Percentiles rank a stretch among this genome's conserved stretches.
phyloP scores from a whole-genome alignment of 1,140 invertebrate species.

The Bombus confusus region DNA sequence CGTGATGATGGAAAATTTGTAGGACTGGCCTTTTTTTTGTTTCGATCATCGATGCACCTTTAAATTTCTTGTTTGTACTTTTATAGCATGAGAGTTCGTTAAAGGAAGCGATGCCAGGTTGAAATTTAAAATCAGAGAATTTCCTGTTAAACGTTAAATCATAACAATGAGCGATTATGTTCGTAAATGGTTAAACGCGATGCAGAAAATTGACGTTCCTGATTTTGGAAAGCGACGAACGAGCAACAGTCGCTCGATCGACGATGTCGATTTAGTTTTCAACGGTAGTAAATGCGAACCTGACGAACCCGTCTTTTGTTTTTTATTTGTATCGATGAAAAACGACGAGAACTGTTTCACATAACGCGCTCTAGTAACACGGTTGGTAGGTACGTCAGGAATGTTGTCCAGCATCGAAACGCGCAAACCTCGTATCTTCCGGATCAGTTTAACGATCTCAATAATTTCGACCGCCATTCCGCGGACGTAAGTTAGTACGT shows the following conservation, averaged over 20 bases:
- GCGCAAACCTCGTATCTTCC: conserved; percentile 22
- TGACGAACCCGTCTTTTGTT: neutral
- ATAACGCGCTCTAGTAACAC: too few species aligned
- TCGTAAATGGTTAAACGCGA: neutral
- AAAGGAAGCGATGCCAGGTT: too few species aligned
- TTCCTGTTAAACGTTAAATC: too few species aligned
- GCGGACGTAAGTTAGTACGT: conserved; percentile 25
- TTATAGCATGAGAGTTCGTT: too few species aligned
- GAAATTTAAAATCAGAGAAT: too few species aligned
- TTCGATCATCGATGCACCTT: too few species aligned
- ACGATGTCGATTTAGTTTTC: too few species aligned
- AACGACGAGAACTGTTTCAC: too few species aligned
- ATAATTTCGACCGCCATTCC: conserved; percentile 38
- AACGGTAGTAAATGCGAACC: neutral
- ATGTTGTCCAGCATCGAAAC: conserved; percentile 53
- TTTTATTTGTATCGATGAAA: too few species aligned
- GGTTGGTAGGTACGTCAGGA: neutral
- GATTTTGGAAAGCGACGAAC: neutral
- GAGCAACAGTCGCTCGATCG: too few species aligned
- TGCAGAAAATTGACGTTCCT: neutral
- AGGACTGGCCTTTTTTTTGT: neutral
- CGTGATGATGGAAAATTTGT: neutral
- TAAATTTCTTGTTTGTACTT: neutral
- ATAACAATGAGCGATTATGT: neutral
- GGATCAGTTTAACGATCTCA: conserved; percentile 63